Evolutionary conservation across 2,888 invertebrate species (phyloP), one percentile per base, ranked within the genome.

Genomic region (Callimorpha dominula): DNA sequence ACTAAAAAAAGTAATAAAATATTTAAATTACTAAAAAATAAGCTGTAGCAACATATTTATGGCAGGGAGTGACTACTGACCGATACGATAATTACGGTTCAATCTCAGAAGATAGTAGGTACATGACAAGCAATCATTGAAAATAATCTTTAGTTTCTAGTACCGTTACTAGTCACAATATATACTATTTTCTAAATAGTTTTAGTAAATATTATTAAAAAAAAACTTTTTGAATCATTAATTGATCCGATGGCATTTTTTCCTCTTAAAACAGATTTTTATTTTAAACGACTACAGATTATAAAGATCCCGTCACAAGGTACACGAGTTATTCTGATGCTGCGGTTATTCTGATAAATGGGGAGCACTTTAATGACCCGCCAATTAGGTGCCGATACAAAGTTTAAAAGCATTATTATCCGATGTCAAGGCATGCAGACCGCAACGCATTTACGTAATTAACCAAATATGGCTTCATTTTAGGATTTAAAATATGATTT

Each of bases 391-490:
- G 85, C 83, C 85, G 85, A 89, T 87, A 81, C 83, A 68, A 88
- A 87, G 79, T 88, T 91, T 90, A 90, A 92, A 91, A 90, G 91
- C 89, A 82, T 89, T 89, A 90, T 90, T 90, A 91, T 84, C 88
- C 80, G 83, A 80, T 81, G 85, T 87, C 85, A 87, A 85, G 78
- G 85, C 73, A 75, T 78, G 82, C 79, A 80, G 78, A 87, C 87
- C 88, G 82, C 90, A 86, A 73, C 85, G 83, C 86, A 89, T 88
- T 89, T 86, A 81, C 81, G 83, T 88, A 88, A 90, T 91, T 89
- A 88, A 87, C 86, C 84, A 81, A 79, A 85, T 82, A 83, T 83
- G 79, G 82, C 81, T 82, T 84, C 64, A 78, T 76, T 79, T 77
- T 78, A 73, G 73, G 76, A 65, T 17, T 15, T 67, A 46, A 42